These are phyloP conservation scores for Axea sp. DNA, from an alignment of 2,888 invertebrate species.

Conservation along the genomic window DNA sequence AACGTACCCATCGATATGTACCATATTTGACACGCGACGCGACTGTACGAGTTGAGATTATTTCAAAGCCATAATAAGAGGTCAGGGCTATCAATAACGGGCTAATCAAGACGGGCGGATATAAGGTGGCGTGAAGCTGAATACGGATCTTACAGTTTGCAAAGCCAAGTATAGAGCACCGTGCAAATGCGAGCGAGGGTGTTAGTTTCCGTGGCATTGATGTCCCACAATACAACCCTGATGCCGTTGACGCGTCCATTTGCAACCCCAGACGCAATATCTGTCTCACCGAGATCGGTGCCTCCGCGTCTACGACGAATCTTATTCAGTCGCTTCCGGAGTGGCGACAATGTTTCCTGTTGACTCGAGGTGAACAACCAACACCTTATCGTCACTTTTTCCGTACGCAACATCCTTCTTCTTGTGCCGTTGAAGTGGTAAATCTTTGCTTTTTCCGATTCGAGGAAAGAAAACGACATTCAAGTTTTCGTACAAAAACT, in stretches of 20 bases:
- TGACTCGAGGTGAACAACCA: constrained; percentile 50
- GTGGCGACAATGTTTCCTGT: constrained; percentile 65
- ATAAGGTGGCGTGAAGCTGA: constrained; percentile 65
- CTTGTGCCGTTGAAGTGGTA: not conserved
- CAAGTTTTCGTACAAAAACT: no score
- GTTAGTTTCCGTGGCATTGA: constrained; percentile 79
- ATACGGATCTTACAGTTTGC: constrained; percentile 61
- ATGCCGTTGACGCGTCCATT: constrained; percentile 75
- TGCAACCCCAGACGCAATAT: constrained; percentile 69
- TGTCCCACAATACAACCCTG: constrained; percentile 76
- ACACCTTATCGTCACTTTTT: constrained; percentile 33
- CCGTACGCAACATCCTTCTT: constrained; percentile 5
- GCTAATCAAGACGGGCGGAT: constrained; percentile 64
- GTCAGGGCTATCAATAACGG: constrained; percentile 60
- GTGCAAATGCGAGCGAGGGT: constrained; percentile 68
- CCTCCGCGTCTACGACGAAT: constrained; percentile 65
- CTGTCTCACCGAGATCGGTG: constrained; percentile 55
- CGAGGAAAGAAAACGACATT: not conserved
- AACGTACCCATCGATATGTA: constrained; percentile 29
- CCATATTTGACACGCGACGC: not conserved
- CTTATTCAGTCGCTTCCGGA: constrained; percentile 70
- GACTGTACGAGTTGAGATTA: constrained; percentile 11
- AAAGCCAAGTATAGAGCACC: constrained; percentile 24
- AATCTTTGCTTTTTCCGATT: constrained; percentile 26
- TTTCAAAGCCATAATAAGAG: constrained; percentile 39